These are phyloP conservation scores for Coregonus sp. DNA, from an alignment of 2,797 vertebrate genomes.

Conservation along the genomic window DNA sequence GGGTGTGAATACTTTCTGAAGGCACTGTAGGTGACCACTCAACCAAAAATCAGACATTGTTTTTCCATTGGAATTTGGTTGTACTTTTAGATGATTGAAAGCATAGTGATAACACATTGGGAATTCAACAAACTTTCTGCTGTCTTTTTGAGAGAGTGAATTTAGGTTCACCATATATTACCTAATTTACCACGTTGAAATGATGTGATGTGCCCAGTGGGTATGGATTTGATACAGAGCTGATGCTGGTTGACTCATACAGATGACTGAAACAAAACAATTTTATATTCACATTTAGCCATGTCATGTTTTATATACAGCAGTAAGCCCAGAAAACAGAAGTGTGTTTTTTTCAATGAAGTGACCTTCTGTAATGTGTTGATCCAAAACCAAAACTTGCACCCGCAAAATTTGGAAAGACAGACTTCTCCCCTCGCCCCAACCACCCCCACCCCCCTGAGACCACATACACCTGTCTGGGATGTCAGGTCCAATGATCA, in stretches of 20 bases:
- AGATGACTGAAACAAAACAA: not conserved
- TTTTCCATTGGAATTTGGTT: no score
- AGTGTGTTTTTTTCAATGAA: not conserved
- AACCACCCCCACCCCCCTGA: not conserved
- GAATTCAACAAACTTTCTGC: no score
- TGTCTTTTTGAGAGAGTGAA: no score
- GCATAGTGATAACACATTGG: no score
- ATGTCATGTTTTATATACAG: not conserved
- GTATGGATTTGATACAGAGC: not conserved
- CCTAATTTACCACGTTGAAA: no score
- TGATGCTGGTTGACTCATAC: not conserved
- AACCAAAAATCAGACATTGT: no score
- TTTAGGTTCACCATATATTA: no score
- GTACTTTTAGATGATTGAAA: no score
- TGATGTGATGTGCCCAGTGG: not conserved
- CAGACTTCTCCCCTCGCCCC: not conserved
- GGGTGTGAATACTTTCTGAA: no score
- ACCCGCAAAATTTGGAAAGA: no score
- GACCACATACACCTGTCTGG: not conserved
- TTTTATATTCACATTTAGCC: not conserved
- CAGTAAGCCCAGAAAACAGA: not conserved
- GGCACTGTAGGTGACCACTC: no score
- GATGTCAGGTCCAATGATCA: slow-evolving; percentile 1
- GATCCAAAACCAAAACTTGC: not conserved
- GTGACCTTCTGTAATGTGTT: not conserved